Conservation (phyloP, 2,888 invertebrate genomes). For the Eupelmus urozonus region DNA sequence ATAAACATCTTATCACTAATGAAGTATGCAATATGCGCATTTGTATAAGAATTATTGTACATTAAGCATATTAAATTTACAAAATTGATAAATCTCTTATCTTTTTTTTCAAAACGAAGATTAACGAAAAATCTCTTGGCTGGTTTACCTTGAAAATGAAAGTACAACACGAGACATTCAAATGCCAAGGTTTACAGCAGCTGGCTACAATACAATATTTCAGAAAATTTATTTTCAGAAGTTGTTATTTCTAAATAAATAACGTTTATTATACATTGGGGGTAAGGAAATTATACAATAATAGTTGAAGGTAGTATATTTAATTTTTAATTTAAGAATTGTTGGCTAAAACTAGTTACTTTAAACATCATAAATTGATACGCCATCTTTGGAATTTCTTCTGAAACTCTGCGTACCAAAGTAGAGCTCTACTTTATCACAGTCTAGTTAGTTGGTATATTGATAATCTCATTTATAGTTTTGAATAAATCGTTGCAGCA, state of each 20-base stretch:
- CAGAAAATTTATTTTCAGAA: constrained; percentile 39
- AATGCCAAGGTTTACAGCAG: constrained; percentile 27
- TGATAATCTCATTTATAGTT: constrained; percentile 56
- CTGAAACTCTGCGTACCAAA: not conserved
- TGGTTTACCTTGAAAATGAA: constrained; percentile 49
- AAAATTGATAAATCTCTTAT: constrained; percentile 10
- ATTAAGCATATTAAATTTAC: not conserved
- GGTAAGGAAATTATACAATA: too few species aligned
- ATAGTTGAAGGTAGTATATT: too few species aligned
- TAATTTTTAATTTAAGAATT: not conserved
- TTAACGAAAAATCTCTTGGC: not conserved
- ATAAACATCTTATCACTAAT: too few species aligned
- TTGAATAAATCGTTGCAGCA: constrained; percentile 46
- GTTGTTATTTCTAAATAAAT: constrained; percentile 24
- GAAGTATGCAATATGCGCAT: not conserved
- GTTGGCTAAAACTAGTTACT: not conserved
- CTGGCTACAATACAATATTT: constrained; percentile 29
- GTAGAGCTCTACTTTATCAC: constrained; percentile 41
- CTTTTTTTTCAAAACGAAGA: not conserved
- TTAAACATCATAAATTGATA: not conserved
- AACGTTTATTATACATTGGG: not conserved
- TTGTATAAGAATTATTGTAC: not conserved
- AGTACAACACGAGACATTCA: constrained; percentile 36
- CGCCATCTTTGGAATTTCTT: constrained; percentile 32
- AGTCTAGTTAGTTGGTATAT: constrained; percentile 3